These are phyloP conservation scores for Phoronis australis DNA, from an alignment of 2,888 invertebrate species.

Conservation along the genomic window DNA sequence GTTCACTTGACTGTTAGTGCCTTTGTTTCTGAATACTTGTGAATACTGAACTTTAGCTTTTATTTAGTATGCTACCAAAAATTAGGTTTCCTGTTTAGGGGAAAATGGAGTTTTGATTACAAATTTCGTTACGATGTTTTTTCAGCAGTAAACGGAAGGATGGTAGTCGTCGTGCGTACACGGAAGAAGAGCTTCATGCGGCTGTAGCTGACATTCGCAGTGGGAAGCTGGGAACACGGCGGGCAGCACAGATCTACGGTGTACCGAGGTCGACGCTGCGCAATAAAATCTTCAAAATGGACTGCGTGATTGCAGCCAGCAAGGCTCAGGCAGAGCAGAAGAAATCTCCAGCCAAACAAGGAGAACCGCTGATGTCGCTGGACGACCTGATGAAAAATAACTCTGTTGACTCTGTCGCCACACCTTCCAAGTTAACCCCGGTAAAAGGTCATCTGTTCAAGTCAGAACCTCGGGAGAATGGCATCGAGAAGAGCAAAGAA, in stretches of 20 bases:
- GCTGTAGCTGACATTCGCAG: constrained; percentile 92
- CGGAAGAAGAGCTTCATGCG: constrained; percentile 89
- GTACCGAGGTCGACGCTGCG: constrained; percentile 93
- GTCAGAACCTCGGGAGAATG: no score
- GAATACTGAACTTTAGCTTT: neutral
- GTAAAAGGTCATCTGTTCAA: no score
- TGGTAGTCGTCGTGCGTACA: constrained; percentile 62
- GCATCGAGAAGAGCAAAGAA: no score
- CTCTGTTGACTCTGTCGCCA: no score
- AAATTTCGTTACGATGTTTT: neutral
- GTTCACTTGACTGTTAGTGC: no score
- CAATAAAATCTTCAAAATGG: constrained; percentile 70
- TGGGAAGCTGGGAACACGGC: constrained; percentile 83
- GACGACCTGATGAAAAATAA: no score
- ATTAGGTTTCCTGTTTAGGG: no score
- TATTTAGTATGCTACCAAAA: no score
- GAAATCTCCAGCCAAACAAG: neutral
- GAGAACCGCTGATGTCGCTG: constrained; percentile 6
- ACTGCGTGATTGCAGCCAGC: constrained; percentile 19
- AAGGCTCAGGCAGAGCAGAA: neutral
- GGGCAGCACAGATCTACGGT: constrained; percentile 92
- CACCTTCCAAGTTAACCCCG: no score
- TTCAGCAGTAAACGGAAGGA: constrained; percentile 15
- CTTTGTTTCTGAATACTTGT: no score
- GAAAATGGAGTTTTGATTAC: no score